A percentile compares a stretch with the other conserved stretches of the same genome.
Evolutionary conservation across 2,113 vertebrate genomes (phyloP).

Genomic region (Hemibagrus wyckioides): DNA sequence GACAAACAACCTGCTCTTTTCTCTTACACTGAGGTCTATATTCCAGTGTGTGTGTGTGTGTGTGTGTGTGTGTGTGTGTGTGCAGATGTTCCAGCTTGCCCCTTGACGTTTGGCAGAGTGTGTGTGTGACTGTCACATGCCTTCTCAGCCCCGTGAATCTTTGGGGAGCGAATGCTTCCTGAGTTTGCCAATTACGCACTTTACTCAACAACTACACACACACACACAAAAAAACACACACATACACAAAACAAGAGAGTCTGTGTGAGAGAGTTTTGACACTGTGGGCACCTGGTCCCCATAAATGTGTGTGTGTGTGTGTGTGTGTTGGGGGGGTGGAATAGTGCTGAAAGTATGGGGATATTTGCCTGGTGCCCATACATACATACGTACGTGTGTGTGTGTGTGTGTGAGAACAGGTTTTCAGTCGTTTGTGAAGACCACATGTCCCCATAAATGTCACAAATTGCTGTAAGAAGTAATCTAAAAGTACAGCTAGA

Average conservation of each 20-base stretch:
- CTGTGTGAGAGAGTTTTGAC: neutral
- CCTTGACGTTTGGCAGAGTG: conserved; percentile 45
- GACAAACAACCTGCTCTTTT: conserved; percentile 84
- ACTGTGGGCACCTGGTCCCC: neutral
- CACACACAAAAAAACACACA: conserved; percentile 19
- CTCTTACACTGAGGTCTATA: conserved; percentile 83
- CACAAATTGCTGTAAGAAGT: neutral
- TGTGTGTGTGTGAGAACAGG: neutral
- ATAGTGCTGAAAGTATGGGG: neutral
- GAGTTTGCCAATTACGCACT: conserved; percentile 56
- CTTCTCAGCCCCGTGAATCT: conserved; percentile 50
- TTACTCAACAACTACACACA: conserved; percentile 37
- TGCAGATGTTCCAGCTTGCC: conserved; percentile 60
- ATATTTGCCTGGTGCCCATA: neutral
- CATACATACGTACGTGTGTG: neutral
- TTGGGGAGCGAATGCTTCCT: conserved; percentile 49
- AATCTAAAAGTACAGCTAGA: neutral
- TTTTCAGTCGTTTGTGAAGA: neutral
- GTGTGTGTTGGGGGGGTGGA: neutral
- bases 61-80: conserved; percentile 27
- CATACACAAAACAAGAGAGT: conserved; percentile 39
- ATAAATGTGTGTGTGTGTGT: neutral
- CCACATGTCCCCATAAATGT: neutral
- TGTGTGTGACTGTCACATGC: conserved; percentile 58
- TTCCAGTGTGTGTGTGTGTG: conserved; percentile 44